These are phyloP conservation scores for Sarcophaga peregrina DNA, from an alignment of 1,140 invertebrate species.

Conservation along the genomic window DNA sequence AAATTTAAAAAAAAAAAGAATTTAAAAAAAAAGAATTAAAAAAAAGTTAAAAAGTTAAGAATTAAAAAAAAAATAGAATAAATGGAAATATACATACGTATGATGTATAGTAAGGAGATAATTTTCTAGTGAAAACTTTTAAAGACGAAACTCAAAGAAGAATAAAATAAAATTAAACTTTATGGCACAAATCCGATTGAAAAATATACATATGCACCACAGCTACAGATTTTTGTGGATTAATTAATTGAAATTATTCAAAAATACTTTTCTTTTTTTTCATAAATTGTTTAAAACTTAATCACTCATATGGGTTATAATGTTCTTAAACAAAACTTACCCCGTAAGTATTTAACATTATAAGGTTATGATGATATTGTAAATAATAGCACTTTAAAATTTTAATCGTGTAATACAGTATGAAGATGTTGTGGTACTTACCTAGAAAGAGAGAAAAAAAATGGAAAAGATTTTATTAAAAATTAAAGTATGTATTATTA, in stretches of 20 bases:
- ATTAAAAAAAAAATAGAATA: neutral
- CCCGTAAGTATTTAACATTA: no score
- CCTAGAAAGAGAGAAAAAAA: no score
- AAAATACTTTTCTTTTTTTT: neutral
- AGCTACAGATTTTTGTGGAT: neutral
- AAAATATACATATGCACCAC: neutral
- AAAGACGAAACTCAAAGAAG: neutral
- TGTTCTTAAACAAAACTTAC: no score
- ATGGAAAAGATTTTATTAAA: no score
- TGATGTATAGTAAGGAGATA: conserved; percentile 1
- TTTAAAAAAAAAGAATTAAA: neutral
- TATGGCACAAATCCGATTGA: neutral
- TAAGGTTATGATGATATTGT: no score
- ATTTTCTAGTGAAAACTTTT: neutral
- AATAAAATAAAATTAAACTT: neutral
- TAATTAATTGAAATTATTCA: neutral
- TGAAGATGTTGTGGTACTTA: no score
- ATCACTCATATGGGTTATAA: no score
- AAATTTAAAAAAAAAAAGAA: conserved; percentile 2
- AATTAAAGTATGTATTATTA: no score
- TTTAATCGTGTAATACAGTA: no score
- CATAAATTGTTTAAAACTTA: neutral
- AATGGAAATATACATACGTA: neutral
- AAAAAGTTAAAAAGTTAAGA: neutral
- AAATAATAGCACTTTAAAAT: no score